phyloP scores from a whole-genome alignment of 2,797 vertebrate genomes.

The Leptoclinus maculatus region DNA sequence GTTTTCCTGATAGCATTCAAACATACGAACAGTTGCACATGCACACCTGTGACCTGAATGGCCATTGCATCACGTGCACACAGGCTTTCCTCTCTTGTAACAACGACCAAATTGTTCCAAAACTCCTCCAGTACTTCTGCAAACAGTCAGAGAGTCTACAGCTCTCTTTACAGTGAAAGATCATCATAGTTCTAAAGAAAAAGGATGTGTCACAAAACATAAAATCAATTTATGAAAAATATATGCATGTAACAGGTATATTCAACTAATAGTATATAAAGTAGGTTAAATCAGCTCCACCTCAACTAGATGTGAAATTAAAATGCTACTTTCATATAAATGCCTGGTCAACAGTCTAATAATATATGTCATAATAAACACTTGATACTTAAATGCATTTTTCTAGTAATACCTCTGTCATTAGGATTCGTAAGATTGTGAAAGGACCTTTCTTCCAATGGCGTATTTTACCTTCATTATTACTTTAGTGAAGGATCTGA shows the following conservation, averaged over 20 bases:
- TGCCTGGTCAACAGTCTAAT: not conserved
- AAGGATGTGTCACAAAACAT: not conserved
- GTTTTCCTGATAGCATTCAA: slow-evolving; percentile 66
- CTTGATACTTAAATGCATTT: not conserved
- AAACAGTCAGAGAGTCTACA: not conserved
- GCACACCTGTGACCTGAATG: slow-evolving; percentile 35
- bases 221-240: not conserved
- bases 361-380: not conserved
- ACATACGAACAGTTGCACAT: slow-evolving; percentile 26
- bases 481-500: not conserved
- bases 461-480: not conserved
- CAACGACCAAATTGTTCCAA: not conserved
- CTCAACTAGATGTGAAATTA: not conserved
- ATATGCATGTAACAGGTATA: not conserved
- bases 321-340: not conserved
- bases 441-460: not conserved
- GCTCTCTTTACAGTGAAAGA: not conserved
- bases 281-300: not conserved
- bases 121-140: not conserved
- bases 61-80: not conserved
- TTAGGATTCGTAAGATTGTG: not conserved
- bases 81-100: not conserved
- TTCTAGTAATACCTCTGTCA: not conserved
- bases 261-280: not conserved
- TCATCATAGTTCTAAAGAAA: not conserved